phyloP scores from a whole-genome alignment of 2,888 invertebrate genomes.

The Sepiola atlantica region DNA sequence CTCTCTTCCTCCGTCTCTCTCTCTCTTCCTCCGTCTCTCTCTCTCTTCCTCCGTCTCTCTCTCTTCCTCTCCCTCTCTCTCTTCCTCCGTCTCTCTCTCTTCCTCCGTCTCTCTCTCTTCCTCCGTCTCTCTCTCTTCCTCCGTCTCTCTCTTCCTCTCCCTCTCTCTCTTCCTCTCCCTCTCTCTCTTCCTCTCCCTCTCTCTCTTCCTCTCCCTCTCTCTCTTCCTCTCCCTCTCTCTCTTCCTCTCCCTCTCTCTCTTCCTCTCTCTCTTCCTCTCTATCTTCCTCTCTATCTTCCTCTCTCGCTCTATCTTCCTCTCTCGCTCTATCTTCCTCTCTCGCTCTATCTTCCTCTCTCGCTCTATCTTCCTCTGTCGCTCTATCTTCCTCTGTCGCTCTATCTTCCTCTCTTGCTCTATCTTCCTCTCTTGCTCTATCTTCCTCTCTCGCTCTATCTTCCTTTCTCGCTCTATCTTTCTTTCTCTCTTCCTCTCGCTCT shows the following conservation, averaged over 20 bases:
- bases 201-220: too few species aligned
- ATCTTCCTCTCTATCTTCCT: neutral
- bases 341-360: neutral
- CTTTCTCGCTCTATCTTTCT: rapidly evolving
- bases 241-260: neutral
- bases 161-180: neutral
- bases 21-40: neutral
- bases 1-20: neutral
- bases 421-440: neutral
- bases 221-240: too few species aligned
- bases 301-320: rapidly evolving
- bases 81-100: neutral
- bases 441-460: neutral
- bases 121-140: neutral
- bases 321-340: neutral
- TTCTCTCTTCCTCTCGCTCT: too few species aligned
- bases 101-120: too few species aligned
- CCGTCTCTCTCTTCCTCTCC: neutral
- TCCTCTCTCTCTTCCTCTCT: neutral
- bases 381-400: neutral
- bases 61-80: neutral
- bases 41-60: too few species aligned
- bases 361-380: too few species aligned
- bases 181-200: too few species aligned
- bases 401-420: too few species aligned